Evolutionary conservation across 2,888 invertebrate species (phyloP), one percentile per base, ranked within the genome.

Genomic region (Diaperis boleti): DNA sequence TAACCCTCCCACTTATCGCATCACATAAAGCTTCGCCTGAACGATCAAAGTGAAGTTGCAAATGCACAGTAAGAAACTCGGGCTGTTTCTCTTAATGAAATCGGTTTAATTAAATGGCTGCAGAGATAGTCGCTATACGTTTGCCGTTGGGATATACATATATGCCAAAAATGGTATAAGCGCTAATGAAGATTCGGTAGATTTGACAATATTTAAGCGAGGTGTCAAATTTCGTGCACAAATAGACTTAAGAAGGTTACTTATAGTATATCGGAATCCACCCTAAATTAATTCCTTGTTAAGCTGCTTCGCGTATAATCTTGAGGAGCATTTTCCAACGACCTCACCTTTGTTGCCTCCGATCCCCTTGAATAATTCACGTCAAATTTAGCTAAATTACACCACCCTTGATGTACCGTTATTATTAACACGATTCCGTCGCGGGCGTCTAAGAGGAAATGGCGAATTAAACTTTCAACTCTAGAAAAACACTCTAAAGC

Each of bases 361-460:
- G 47, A 47, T 47, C 47, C n/a, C 26, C 47, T n/a, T 47, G 47
- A 47, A 47, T 47, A 47, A 47, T 47, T 47, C 8, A 47, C 29
- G 14, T 29, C 47, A 31, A 47, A 47, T 47, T 47, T 47, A 29
- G 31, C 22, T 31, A 47, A 47, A 47, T 47, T 47, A 47, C 31
- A 15, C 47, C 47, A 47, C 3, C 8, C 22, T 42, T 42, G 42
- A 42, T 42, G 14, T 39, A 39, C 7, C 15, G 39, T 39, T 39
- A 39, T 39, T 39, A 42, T 42, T 42, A 42, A 42, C 42, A 42
- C 10, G 11, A 7, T 8, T n/a, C n/a, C n/a, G n/a, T n/a, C n/a
- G 11, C 8, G 42, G 18, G 20, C 42, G 10, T 15, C 7, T 18
- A 4, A 13, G 18, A 20, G 18, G n/a, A 42, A 3, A 10, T 3